Conservation (phyloP, 2,113 vertebrate genomes). For the Lampris megalopsis region DNA sequence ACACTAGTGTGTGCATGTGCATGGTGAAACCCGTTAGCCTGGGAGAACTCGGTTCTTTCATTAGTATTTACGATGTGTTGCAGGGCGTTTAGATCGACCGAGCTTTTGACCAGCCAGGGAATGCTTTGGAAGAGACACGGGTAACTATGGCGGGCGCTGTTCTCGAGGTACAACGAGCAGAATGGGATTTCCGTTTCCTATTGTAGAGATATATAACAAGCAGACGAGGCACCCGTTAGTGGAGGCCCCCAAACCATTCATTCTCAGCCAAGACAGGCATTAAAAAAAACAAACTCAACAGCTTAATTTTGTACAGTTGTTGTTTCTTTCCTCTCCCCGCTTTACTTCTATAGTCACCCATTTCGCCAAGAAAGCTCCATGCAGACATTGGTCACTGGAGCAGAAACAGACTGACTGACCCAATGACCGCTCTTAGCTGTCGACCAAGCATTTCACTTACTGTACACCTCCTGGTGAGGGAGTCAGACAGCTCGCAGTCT, state of each 20-base stretch:
- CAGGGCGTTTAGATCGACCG: slow-evolving; percentile 55
- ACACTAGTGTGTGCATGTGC: slow-evolving; percentile 13
- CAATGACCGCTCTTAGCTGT: not conserved
- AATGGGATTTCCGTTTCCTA: slow-evolving; percentile 27
- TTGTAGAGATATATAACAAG: no score
- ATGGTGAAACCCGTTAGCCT: slow-evolving; percentile 53
- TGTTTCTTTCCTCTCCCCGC: not conserved
- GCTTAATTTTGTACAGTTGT: not conserved
- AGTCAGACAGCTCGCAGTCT: not conserved
- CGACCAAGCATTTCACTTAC: slow-evolving; percentile 18
- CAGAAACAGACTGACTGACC: slow-evolving; percentile 4
- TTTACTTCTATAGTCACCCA: not conserved
- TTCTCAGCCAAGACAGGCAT: not conserved
- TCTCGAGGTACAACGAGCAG: slow-evolving; percentile 38
- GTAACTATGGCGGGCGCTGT: slow-evolving; percentile 77
- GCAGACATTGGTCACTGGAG: not conserved
- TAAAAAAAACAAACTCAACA: not conserved
- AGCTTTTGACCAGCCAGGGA: slow-evolving; percentile 60
- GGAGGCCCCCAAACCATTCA: not conserved
- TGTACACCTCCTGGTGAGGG: not conserved
- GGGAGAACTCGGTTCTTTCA: slow-evolving; percentile 66
- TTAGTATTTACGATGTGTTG: slow-evolving; percentile 75
- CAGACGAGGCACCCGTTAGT: not conserved
- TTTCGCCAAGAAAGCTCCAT: not conserved
- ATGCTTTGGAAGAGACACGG: slow-evolving; percentile 76